Conservation (phyloP, 2,113 vertebrate species). For the Odobenus rosmarus region DNA sequence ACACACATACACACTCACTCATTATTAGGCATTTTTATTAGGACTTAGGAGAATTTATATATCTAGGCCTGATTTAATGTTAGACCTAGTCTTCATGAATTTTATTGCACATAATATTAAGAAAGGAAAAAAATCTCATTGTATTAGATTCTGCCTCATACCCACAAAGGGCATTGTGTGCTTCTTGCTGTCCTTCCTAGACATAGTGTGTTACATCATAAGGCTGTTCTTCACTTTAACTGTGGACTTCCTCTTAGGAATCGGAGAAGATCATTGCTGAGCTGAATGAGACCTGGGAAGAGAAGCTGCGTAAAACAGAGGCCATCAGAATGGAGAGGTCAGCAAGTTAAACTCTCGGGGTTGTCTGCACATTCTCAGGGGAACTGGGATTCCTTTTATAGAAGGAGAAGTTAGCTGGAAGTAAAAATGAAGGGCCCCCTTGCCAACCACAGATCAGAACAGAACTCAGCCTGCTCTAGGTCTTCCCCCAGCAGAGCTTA, state of each 20-base stretch:
- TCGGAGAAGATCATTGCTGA: slow-evolving; percentile 99
- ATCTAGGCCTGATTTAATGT: slow-evolving; percentile 10
- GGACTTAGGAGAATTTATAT: not conserved
- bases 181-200: not conserved
- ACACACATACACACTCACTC: not conserved
- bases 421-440: not conserved
- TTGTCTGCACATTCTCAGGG: not conserved
- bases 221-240: not conserved
- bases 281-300: slow-evolving; percentile 94
- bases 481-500: not conserved
- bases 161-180: not conserved
- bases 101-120: not conserved
- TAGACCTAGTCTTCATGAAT: not conserved
- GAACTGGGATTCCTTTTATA: not conserved
- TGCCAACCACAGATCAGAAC: not conserved
- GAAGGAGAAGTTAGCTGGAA: slow-evolving; percentile 36
- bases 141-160: not conserved
- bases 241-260: slow-evolving; percentile 87
- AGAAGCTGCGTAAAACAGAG: slow-evolving; percentile 98
- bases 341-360: slow-evolving; percentile 56
- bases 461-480: not conserved
- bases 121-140: not conserved
- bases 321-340: slow-evolving; percentile 99
- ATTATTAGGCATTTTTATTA: not conserved
- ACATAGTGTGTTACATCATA: not conserved